Base-by-base conservation (phyloP, 2,888 invertebrate species). In the Perizoma affinitatum region DNA sequence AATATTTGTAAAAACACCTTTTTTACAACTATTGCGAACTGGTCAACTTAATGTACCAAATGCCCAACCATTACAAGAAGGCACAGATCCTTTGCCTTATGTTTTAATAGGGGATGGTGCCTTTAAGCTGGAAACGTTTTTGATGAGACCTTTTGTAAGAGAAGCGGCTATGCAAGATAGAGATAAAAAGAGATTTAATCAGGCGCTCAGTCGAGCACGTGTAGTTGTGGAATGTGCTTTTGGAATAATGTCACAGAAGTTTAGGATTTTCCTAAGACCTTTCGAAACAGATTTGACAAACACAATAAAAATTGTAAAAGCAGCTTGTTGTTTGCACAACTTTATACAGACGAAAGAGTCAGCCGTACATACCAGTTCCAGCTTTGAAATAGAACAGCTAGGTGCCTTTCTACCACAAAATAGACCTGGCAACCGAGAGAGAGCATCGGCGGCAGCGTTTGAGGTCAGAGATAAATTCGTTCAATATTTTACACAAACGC, bases 181-280 rank as follows among this genome's bases (percentile, higher is more conserved):
- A 46, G 61, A 57, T 61, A 61, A 61, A 61, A 61, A 61, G 49
- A 56, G n/a, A 56, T 63, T 61, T 63, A 66, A 66, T 63, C 45
- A 66, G 47, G 9, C 58, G 44, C 50, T 66, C 6, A 63, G 58
- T 63, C 10, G 42, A 47, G 63, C 58, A 65, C 61, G 65, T 7
- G 61, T 61, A 49, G 61, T 65, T 47, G 65, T 65, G 42, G 56
- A 65, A 61, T 48, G 48, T 59, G 61, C 61, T 11, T 65, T 65
- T 65, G 65, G 61, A 49, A 65, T 65, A 61, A 47, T 65, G 54
- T 58, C 65, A 61, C 65, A 65, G 10, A 65, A 61, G 33, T 65
- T 61, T 58, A 59, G 65, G 54, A 61, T 61, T 9, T 61, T 61
- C 48, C 42, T 58, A 50, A 48, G 65, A 35, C 58, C 58, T 36